A percentile compares a stretch with the other conserved stretches of the same genome.
These are phyloP conservation scores for Dasysyrphus albostriatus DNA, from an alignment of 2,888 invertebrate species.

Conservation along the genomic window DNA sequence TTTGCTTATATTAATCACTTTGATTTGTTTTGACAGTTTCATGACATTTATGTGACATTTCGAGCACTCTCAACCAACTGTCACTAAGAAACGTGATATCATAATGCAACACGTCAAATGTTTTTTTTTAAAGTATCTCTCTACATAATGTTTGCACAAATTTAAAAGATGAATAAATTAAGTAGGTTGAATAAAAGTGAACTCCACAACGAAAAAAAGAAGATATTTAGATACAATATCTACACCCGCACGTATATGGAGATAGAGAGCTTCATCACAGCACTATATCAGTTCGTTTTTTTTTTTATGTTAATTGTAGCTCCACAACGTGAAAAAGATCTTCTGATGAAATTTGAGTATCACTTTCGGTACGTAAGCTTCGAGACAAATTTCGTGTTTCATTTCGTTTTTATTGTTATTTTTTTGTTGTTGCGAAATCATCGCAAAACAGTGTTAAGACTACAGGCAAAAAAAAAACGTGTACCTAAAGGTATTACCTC, in stretches of 20 bases:
- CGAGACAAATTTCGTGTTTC: slow-evolving; percentile 43
- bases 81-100: slow-evolving; percentile 49
- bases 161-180: slow-evolving; percentile 23
- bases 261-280: neutral
- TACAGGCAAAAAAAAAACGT: slow-evolving; percentile 10
- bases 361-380: slow-evolving; percentile 56
- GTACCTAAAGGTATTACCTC: neutral
- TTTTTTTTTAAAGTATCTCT: slow-evolving; percentile 50
- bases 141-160: slow-evolving; percentile 30
- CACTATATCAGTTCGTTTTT: neutral
- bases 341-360: slow-evolving; percentile 63
- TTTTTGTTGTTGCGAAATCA: slow-evolving; percentile 25
- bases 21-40: slow-evolving; percentile 10
- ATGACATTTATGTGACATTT: slow-evolving; percentile 31
- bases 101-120: slow-evolving; percentile 22
- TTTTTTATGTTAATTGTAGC: neutral
- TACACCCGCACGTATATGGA: slow-evolving; percentile 33
- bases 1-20: slow-evolving; percentile 25
- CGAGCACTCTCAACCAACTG: slow-evolving; percentile 4
- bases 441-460: slow-evolving; percentile 2
- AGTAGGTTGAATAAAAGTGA: neutral
- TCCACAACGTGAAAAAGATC: slow-evolving; percentile 43
- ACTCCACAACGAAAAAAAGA: slow-evolving; percentile 19
- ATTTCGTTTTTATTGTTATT: neutral
- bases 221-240: neutral